These are phyloP conservation scores for Paragorgia papillata DNA, from an alignment of 92 coral and sea anemone species.

Conservation along the genomic window DNA sequence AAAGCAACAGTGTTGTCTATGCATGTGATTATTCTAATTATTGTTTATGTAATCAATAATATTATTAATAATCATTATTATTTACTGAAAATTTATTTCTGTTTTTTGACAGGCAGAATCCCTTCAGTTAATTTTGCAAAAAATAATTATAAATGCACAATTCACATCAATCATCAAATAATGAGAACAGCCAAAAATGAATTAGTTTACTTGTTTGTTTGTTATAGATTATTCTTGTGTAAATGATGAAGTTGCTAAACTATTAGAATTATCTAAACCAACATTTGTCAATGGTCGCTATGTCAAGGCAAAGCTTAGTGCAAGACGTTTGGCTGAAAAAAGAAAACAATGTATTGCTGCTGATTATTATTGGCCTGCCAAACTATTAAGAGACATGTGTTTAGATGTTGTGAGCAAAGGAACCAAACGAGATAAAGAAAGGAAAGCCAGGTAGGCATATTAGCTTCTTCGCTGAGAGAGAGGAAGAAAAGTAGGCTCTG, in stretches of 20 bases:
- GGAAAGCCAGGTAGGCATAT: slow-evolving; percentile 79
- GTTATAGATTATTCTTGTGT: slow-evolving; percentile 64
- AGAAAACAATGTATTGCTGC: slow-evolving; percentile 70
- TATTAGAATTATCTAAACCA: slow-evolving; percentile 77
- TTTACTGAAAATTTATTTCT: too few relatives aligned
- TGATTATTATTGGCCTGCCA: slow-evolving; percentile 93
- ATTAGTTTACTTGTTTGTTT: slow-evolving; percentile 1
- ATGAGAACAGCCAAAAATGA: too few relatives aligned
- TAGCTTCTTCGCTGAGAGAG: too few relatives aligned
- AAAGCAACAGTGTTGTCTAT: too few relatives aligned
- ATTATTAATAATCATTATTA: too few relatives aligned
- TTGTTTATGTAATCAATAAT: too few relatives aligned
- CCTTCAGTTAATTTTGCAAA: too few relatives aligned
- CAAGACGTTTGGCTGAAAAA: slow-evolving; percentile 77
- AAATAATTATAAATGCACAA: too few relatives aligned
- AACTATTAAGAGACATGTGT: slow-evolving; percentile 82
- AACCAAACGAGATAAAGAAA: slow-evolving; percentile 70
- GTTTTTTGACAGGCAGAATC: too few relatives aligned
- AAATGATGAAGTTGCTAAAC: slow-evolving; percentile 68
- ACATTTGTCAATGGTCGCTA: slow-evolving; percentile 74
- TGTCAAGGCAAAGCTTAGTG: slow-evolving; percentile 89
- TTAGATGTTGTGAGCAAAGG: slow-evolving; percentile 86
- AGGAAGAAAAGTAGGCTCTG: too few relatives aligned
- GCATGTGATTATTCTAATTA: too few relatives aligned
- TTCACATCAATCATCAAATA: too few relatives aligned